phyloP scores from a whole-genome alignment of 2,113 vertebrate species.

The Paradoxurus hermaphroditus region DNA sequence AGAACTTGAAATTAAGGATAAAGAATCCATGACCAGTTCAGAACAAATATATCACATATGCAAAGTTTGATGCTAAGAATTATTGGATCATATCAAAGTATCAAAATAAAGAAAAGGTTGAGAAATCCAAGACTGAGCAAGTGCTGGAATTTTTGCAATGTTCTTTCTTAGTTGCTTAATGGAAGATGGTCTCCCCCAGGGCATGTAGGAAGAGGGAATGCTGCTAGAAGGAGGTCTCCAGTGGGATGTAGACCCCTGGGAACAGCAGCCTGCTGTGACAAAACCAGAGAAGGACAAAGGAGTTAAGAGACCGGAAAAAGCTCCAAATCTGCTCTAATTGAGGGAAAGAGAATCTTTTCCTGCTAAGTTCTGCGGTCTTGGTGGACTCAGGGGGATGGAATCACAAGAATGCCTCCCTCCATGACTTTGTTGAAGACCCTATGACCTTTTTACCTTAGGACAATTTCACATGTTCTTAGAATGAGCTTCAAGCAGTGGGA shows the following conservation, averaged over 20 bases:
- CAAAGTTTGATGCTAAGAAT: neutral
- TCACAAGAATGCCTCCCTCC: neutral
- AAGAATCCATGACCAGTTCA: slow-evolving; percentile 14
- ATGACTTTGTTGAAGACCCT: neutral
- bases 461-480: neutral
- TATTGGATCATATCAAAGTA: neutral
- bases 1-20: neutral
- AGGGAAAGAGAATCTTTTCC: neutral
- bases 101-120: neutral
- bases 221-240: neutral
- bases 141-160: neutral
- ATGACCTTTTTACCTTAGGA: neutral
- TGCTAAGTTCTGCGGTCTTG: neutral
- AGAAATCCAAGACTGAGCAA: neutral
- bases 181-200: neutral
- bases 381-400: neutral
- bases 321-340: neutral
- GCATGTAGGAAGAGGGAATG: neutral
- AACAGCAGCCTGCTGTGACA: neutral
- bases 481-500: neutral
- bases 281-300: neutral
- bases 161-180: neutral
- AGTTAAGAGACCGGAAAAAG: neutral
- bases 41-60: neutral
- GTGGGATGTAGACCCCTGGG: neutral